Conservation (phyloP, 1,140 invertebrate genomes). For the Eueides isabella region DNA sequence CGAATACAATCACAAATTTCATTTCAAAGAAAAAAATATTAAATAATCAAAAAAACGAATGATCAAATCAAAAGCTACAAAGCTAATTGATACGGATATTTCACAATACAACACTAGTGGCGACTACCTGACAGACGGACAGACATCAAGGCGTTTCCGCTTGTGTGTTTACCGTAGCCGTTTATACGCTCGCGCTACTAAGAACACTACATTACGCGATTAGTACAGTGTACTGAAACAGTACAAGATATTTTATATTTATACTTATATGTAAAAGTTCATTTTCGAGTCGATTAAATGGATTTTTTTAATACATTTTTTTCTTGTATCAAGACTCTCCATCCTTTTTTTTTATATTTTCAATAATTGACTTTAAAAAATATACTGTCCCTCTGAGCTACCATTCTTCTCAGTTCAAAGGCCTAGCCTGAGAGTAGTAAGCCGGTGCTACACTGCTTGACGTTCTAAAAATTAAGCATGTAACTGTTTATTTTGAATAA, state of each 20-base stretch:
- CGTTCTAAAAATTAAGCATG: too few relatives aligned
- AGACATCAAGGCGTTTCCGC: constrained; percentile 49
- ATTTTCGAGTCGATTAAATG: too few relatives aligned
- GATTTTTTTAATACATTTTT: too few relatives aligned
- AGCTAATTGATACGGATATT: constrained; percentile 32
- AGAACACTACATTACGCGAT: constrained; percentile 58
- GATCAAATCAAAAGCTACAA: constrained; percentile 26
- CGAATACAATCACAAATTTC: background rate
- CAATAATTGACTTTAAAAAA: too few relatives aligned
- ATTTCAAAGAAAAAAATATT: constrained; percentile 6
- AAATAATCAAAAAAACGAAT: constrained; percentile 15
- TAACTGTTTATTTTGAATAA: too few relatives aligned
- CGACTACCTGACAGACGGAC: constrained; percentile 41
- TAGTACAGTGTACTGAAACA: constrained; percentile 16
- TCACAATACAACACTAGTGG: constrained; percentile 42
- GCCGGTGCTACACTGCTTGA: too few relatives aligned
- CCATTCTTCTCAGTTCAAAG: too few relatives aligned
- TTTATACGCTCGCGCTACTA: constrained; percentile 49
- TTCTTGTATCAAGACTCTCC: too few relatives aligned
- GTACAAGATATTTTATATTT: background rate
- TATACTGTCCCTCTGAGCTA: too few relatives aligned
- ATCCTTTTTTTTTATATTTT: too few relatives aligned
- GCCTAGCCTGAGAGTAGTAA: too few relatives aligned
- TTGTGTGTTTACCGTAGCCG: constrained; percentile 43
- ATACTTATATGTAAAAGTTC: too few relatives aligned